These are phyloP conservation scores for Chrysocyon brachyurus DNA, from an alignment of 2,797 vertebrate genomes.

Conservation along the genomic window DNA sequence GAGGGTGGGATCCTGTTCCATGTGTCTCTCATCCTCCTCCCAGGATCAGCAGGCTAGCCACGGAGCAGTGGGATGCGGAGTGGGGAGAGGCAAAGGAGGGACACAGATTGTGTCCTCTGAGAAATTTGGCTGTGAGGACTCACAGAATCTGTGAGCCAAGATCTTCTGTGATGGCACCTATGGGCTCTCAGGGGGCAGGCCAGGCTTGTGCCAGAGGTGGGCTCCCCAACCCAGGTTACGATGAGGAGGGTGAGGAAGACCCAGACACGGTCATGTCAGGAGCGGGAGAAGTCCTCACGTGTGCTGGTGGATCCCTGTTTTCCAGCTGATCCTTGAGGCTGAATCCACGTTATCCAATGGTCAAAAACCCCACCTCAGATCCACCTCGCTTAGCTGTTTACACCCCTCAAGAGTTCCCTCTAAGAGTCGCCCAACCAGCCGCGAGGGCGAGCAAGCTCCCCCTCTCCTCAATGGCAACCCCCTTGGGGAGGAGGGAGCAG, in stretches of 20 bases:
- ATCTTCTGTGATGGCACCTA: accelerated
- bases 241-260: neutral
- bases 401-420: neutral
- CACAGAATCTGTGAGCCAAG: neutral
- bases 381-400: accelerated
- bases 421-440: neutral
- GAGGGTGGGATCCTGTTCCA: neutral
- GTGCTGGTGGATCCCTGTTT: accelerated
- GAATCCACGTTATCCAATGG: neutral
- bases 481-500: constrained; percentile 55
- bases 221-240: neutral
- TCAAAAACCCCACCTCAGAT: neutral
- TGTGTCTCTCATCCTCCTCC: neutral
- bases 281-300: accelerated
- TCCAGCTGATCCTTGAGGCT: no score
- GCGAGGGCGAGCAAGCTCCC: accelerated
- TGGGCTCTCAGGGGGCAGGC: accelerated
- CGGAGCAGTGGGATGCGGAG: neutral
- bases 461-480: neutral
- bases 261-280: accelerated
- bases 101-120: neutral
- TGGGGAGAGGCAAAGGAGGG: accelerated
- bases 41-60: no score
- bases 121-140: neutral
- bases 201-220: neutral